phyloP scores from a whole-genome alignment of 2,888 invertebrate species.

The Copidosoma aretas region DNA sequence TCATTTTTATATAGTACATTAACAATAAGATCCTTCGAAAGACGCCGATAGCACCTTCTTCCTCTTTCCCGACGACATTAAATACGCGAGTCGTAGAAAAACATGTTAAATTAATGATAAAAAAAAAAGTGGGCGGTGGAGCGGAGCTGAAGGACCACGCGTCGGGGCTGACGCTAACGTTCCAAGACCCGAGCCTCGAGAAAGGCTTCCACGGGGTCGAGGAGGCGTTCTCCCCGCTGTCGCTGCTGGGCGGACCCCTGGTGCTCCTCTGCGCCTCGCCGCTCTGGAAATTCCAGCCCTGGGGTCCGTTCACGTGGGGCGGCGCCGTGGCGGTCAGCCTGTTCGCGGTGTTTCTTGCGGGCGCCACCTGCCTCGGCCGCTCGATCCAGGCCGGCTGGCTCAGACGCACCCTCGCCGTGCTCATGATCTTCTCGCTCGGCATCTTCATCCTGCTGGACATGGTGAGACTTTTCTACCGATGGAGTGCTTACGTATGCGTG shows the following conservation, averaged over 20 bases:
- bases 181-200: conserved; percentile 73
- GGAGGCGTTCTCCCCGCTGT: conserved; percentile 72
- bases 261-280: conserved; percentile 66
- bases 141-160: conserved; percentile 72
- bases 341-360: conserved; percentile 56
- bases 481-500: too few species aligned
- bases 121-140: conserved; percentile 56
- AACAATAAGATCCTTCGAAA: too few species aligned
- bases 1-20: too few species aligned
- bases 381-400: conserved; percentile 60
- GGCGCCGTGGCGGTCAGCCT: conserved; percentile 57
- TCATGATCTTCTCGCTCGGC: conserved; percentile 58
- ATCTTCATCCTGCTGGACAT: conserved; percentile 58
- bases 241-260: conserved; percentile 70
- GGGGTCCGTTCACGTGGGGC: conserved; percentile 61
- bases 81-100: neutral
- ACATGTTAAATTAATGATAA: too few species aligned
- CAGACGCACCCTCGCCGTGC: conserved; percentile 55
- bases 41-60: too few species aligned
- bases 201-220: conserved; percentile 71
- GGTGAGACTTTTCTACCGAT: conserved; percentile 51
- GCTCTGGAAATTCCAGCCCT: conserved; percentile 58
- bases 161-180: conserved; percentile 70
- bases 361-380: conserved; percentile 59
- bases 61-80: too few species aligned